A percentile compares a stretch with the other conserved stretches of the same genome.
Conservation (phyloP, 1,140 invertebrate species). For the Propsilocerus akamusi region DNA sequence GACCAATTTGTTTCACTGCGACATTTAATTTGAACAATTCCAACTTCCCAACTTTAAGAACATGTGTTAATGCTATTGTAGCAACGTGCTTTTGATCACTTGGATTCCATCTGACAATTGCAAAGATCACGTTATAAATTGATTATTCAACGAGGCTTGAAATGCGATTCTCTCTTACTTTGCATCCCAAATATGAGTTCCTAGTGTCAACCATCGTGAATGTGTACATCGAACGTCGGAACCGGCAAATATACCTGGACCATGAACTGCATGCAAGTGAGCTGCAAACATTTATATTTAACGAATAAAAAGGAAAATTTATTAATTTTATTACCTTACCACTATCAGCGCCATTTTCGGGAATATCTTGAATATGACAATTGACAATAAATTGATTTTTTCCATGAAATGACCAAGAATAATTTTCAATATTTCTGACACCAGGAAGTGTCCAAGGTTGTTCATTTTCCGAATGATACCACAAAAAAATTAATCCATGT, state of each 20-base stretch:
- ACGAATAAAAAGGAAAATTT: no score
- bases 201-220: slow-evolving; percentile 5
- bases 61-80: slow-evolving; percentile 13
- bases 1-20: slow-evolving; percentile 43
- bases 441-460: slow-evolving; percentile 52
- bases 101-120: background rate
- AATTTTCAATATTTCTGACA: slow-evolving; percentile 30
- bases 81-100: slow-evolving; percentile 14
- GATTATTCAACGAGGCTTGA: no score
- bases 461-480: slow-evolving; percentile 58
- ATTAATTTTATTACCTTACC: background rate
- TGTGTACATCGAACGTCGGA: slow-evolving; percentile 13
- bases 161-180: slow-evolving; percentile 10
- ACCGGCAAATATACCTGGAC: slow-evolving; percentile 34
- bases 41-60: slow-evolving; percentile 11
- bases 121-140: background rate
- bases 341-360: slow-evolving; percentile 73
- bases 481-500: slow-evolving; percentile 60
- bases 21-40: slow-evolving; percentile 14
- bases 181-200: slow-evolving; percentile 16
- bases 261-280: slow-evolving; percentile 60
- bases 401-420: slow-evolving; percentile 48
- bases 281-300: no score
- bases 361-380: slow-evolving; percentile 71
- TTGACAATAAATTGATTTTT: slow-evolving; percentile 56